Base-by-base conservation (phyloP, 2,888 invertebrate genomes). In the Dinocampus coccinellae region DNA sequence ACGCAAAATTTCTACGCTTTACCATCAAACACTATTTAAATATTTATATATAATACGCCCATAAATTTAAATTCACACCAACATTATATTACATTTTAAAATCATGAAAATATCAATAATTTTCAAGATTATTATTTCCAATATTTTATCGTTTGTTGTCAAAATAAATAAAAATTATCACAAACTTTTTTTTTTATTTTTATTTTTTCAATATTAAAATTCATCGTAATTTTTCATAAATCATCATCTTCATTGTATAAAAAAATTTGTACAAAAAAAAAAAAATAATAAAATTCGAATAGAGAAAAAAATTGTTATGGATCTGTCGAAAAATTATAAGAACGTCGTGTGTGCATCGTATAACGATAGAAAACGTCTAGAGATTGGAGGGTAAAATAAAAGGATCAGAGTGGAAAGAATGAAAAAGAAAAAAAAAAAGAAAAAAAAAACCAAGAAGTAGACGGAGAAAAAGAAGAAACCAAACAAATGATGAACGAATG, bases 401-500 rank as follows among this genome's bases (percentile, higher is more conserved):
- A 20, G 9, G 7, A 47, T 2, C 16, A 3, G 4, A 39, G n/a
- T n/a, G n/a, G 3, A 6, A 13, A 13, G n/a, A 11, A n/a, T n/a
- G 13, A 39, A 11, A 36, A 10, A 39, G n/a, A 39, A 39, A 39
- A 39, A 4, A 39, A n/a, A n/a, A 39, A 39, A 39, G 10, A 36
- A 36, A 39, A 39, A 39, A n/a, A n/a, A 39, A 13, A 39, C 3
- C 13, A 3, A 13, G n/a, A 39, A 39, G n/a, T 2, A 6, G 4
- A 13, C 13, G n/a, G 39, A 39, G 13, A 39, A 11, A 36, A 10
- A 39, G n/a, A 39, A 39, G n/a, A 39, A 4, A 39, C 47, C 47
- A 47, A 47, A 47, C 47, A 47, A 47, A 47, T 47, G 47, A 47
- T 47, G 47, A 57, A 57, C 57, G 57, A 57, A 57, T 57, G 29